These are phyloP conservation scores for Ips typographus DNA, from an alignment of 1,140 invertebrate genomes.

Conservation along the genomic window DNA sequence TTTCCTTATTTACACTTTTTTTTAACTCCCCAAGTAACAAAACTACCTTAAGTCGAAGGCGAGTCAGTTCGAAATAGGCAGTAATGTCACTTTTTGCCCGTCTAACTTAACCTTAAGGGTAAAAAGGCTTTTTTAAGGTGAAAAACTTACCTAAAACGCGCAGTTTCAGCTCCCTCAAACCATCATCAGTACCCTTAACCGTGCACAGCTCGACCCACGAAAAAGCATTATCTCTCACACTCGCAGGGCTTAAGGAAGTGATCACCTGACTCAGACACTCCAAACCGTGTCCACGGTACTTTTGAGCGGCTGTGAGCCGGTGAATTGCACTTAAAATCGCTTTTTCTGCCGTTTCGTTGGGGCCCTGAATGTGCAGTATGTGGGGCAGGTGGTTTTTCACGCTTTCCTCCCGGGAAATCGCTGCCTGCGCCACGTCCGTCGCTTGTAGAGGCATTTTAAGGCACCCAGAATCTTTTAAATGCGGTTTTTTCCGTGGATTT, in stretches of 20 bases:
- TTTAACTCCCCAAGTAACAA: too few species aligned
- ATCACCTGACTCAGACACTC: constrained; percentile 30
- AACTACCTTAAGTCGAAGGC: too few species aligned
- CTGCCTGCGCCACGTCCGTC: too few species aligned
- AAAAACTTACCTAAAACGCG: constrained; percentile 23
- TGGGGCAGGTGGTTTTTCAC: constrained; percentile 23
- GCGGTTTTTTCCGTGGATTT: too few species aligned
- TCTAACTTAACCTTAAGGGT: background rate
- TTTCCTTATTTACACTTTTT: too few species aligned
- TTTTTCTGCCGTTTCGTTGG: constrained; percentile 26
- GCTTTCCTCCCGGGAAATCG: constrained; percentile 13
- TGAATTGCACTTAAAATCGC: constrained; percentile 28
- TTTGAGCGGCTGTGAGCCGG: constrained; percentile 20
- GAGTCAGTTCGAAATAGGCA: too few species aligned
- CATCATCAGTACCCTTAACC: constrained; percentile 34
- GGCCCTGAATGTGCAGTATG: constrained; percentile 30
- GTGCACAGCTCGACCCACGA: constrained; percentile 32
- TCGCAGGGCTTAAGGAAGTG: constrained; percentile 15
- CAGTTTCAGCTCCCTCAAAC: constrained; percentile 31
- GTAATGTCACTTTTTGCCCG: too few species aligned
- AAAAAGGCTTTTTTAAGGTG: background rate
- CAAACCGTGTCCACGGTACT: constrained; percentile 25
- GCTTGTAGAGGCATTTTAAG: too few species aligned
- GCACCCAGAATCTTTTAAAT: too few species aligned
- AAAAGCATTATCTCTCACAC: constrained; percentile 25